Evolutionary conservation across 2,888 invertebrate species (phyloP), one percentile per base, ranked within the genome.

Genomic region (Sphaerophoria rueppellii): DNA sequence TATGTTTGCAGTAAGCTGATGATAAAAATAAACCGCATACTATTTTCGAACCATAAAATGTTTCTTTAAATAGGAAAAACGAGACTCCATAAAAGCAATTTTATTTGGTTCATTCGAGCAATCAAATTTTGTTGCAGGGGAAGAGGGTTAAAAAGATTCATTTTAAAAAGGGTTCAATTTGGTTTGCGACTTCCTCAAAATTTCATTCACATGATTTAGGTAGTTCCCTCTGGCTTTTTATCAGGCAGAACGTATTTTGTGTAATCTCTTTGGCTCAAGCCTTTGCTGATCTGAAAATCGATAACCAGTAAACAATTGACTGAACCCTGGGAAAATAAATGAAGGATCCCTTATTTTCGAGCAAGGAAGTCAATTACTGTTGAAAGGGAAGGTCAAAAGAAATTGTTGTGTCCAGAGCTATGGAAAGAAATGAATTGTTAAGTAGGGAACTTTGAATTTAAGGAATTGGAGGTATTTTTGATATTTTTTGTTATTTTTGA

Each of bases 231-330:
- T 52, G 37, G 37, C 14, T 5, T 58, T 16, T 5, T 24, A 24
- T 24, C 24, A 24, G 24, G 24, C 24, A 2, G 24, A 24, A 40
- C 16, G 11, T 34, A 16, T 50, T 2, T n/a, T 50, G 12, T n/a
- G 34, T n/a, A 40, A 43, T 34, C 35, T 4, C 4, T 5, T 34
- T 37, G 3, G 12, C n/a, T 40, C 37, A 6, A 4, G 16, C 4
- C 9, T 67, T 11, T 4, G 14, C 5, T 24, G 14, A 65, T 16
- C 16, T 11, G 12, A 1, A 37, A 52, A 52, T 52, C 65, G 16
- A 50, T 52, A 52, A 67, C 52, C 37, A 40, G 12, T 52, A 40
- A 67, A 40, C 65, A 52, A 67, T 67, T 50, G 65, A 7, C 40
- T 50, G 4, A 63, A 40, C 9, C 16, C 37, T 24, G 24, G 24